phyloP scores from a whole-genome alignment of 2,113 vertebrate species.

The Plecturocebus donacophilus region DNA sequence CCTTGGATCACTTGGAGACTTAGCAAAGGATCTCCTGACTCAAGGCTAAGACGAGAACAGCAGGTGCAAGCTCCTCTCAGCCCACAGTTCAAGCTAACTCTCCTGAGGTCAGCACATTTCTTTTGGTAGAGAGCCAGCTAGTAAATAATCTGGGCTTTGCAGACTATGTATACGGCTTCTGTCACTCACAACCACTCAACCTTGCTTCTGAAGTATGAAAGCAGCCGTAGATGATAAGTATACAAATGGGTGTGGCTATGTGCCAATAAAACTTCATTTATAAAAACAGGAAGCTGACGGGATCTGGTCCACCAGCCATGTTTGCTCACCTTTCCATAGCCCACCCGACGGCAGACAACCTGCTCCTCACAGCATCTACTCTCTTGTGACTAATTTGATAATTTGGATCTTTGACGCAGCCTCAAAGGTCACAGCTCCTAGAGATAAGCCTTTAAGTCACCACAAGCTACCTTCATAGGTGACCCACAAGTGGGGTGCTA shows the following conservation, averaged over 20 bases:
- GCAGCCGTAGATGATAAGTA: accelerated
- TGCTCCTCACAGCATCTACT: not conserved
- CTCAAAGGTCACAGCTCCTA: not conserved
- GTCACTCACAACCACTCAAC: not conserved
- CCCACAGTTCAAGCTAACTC: not conserved
- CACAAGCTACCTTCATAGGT: not conserved
- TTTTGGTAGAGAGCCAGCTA: not conserved
- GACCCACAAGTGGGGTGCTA: no score
- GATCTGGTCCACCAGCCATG: not conserved
- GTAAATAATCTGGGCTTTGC: no score
- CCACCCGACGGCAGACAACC: accelerated
- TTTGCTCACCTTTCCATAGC: not conserved
- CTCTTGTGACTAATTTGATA: not conserved
- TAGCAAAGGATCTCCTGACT: not conserved
- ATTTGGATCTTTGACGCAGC: not conserved
- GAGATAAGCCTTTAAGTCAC: not conserved
- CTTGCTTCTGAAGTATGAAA: not conserved
- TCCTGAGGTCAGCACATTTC: accelerated
- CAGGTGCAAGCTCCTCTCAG: accelerated
- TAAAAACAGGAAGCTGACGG: not conserved
- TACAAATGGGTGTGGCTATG: no score
- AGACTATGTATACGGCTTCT: accelerated
- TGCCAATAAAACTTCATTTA: not conserved
- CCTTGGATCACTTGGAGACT: no score
- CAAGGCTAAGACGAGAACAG: no score